Evolutionary conservation across 2,888 invertebrate species (phyloP).

Genomic region (Agapetus fuscipes): DNA sequence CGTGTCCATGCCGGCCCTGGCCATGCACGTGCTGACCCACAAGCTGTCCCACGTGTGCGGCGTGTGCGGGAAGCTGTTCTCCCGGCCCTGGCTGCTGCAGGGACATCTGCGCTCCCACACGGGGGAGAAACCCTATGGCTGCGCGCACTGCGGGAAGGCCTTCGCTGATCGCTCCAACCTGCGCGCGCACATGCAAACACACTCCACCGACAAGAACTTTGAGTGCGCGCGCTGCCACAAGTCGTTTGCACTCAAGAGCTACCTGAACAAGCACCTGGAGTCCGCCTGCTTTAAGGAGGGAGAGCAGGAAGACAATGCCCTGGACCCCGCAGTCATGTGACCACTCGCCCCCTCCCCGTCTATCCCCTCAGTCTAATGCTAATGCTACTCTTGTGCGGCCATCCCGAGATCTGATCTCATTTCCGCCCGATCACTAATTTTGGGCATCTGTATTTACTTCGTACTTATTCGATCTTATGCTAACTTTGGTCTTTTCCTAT

Average conservation of each 20-base stretch:
- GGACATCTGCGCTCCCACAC: constrained; percentile 86
- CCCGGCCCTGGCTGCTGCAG: constrained; percentile 92
- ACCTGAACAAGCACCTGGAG: constrained; percentile 91
- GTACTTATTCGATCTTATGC: constrained; percentile 12
- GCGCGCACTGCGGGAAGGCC: constrained; percentile 87
- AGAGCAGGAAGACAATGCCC: constrained; percentile 35
- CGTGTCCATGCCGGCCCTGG: constrained; percentile 95
- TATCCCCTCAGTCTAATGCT: constrained; percentile 43
- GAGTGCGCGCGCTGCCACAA: constrained; percentile 82
- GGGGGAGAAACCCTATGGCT: constrained; percentile 88
- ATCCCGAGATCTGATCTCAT: constrained; percentile 15
- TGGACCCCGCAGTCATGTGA: constrained; percentile 90
- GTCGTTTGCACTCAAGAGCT: constrained; percentile 88
- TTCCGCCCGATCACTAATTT: constrained; percentile 8
- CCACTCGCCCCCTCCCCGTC: constrained; percentile 83
- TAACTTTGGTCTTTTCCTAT: constrained; percentile 14
- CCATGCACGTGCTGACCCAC: constrained; percentile 89
- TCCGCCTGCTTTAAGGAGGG: constrained; percentile 72
- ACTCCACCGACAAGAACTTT: constrained; percentile 83
- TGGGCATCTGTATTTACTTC: constrained; percentile 6
- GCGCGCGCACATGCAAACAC: constrained; percentile 92
- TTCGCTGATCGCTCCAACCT: constrained; percentile 92
- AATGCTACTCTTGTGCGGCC: constrained; percentile 13
- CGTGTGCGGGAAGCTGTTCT: constrained; percentile 90
- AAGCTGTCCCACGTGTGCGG: constrained; percentile 89